Evolutionary conservation across 2,888 invertebrate genomes (phyloP), one percentile per base, ranked within the genome.

Genomic region (Steromphala cineraria): DNA sequence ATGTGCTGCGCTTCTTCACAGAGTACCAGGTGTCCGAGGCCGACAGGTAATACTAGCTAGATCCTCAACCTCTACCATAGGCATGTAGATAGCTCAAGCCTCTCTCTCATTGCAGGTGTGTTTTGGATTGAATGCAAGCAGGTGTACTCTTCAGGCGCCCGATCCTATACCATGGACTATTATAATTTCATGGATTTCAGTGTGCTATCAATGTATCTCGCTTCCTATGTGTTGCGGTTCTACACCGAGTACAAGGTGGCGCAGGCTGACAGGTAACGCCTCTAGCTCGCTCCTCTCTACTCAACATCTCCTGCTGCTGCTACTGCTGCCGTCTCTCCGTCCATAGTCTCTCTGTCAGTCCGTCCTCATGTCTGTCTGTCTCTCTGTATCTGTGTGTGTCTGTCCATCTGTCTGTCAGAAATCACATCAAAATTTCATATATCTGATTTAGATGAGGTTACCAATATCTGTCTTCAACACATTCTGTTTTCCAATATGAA

Each of bases 111-210:
- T 88, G 2, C 89, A 93, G 93, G 93, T 82, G 86, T 93, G 79
- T 85, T 93, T 62, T 93, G 93, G 91, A 92, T 92, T 85, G 93
- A 93, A 84, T 92, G 93, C 87, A 93, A 93, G 85, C 93, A 93
- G 83, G 90, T 93, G 62, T 93, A 93, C 87, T 88, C 86, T 85
- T 90, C 91, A 79, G 93, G 93, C 67, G 89, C 92, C 52, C 84
- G 91, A 36, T 90, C 90, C 19, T 93, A 93, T 85, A 85, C 93
- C 67, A 91, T 90, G 75, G 91, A 93, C 85, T 91, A 92, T 82
- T 93, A 93, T 86, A 93, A 93, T 86, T 90, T 90, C 74, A 91
- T 93, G 87, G 92, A 93, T 85, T 93, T 92, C 84, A 89, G 90
- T 75, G 92, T 93, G 21, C 87, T 93, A 28, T 91, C 93, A 7